A percentile compares a stretch with the other conserved stretches of the same genome.
These are phyloP conservation scores for Neolamprologus cancellatus DNA, from an alignment of 2,113 vertebrate species.

Conservation along the genomic window DNA sequence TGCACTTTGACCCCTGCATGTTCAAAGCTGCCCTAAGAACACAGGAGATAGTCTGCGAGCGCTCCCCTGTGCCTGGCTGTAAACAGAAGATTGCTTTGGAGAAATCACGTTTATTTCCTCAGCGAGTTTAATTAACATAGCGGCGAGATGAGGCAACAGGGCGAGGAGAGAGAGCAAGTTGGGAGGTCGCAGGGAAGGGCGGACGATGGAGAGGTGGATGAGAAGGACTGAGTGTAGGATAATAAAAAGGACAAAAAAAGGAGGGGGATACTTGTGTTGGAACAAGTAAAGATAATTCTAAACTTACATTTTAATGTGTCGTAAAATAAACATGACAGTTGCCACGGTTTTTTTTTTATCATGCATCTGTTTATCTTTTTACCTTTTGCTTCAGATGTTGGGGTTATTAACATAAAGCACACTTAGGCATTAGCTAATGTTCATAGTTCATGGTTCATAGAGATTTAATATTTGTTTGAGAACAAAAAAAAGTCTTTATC, in stretches of 20 bases:
- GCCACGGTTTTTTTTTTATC: background rate
- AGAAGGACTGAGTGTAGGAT: background rate
- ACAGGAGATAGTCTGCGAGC: background rate
- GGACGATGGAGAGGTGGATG: background rate
- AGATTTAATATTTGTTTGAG: background rate
- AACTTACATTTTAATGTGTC: background rate
- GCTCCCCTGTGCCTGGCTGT: background rate
- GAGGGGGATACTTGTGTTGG: background rate
- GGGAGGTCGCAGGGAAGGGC: background rate
- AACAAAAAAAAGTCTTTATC: background rate
- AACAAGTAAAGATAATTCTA: background rate
- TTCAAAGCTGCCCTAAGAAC: slow-evolving; percentile 18
- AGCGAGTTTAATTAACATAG: background rate
- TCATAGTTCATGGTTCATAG: background rate
- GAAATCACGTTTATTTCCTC: background rate
- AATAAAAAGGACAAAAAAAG: background rate
- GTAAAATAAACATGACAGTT: background rate
- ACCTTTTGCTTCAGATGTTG: background rate
- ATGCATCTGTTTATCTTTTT: background rate
- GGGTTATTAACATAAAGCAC: background rate
- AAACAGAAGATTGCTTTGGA: background rate
- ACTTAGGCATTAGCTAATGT: background rate
- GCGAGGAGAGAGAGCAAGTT: background rate
- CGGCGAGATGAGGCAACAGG: background rate
- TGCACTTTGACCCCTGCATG: slow-evolving; percentile 31